phyloP scores from a whole-genome alignment of 2,888 invertebrate genomes.

The Chrysodeixis includens region DNA sequence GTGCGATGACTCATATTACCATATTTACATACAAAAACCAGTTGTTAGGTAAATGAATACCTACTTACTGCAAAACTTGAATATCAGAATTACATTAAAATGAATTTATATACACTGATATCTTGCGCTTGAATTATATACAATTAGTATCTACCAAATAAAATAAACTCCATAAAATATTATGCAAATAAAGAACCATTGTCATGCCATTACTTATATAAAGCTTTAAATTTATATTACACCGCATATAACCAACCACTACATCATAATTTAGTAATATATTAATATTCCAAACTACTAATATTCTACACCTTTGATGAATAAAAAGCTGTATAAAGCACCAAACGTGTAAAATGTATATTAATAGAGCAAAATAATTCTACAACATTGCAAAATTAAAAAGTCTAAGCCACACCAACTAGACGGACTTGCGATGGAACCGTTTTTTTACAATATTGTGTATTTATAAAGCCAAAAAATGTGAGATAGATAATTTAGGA shows the following conservation, averaged over 20 bases:
- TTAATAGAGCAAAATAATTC: constrained; percentile 62
- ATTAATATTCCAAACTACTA: constrained; percentile 57
- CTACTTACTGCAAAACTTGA: constrained; percentile 30
- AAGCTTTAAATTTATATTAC: constrained; percentile 53
- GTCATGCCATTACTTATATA: constrained; percentile 75
- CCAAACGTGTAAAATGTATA: constrained; percentile 70
- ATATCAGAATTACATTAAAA: constrained; percentile 43
- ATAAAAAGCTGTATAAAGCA: constrained; percentile 63
- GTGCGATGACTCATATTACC: neutral
- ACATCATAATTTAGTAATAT: constrained; percentile 49
- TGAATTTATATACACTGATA: constrained; percentile 26
- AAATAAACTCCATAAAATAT: constrained; percentile 67
- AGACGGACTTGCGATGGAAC: constrained; percentile 75
- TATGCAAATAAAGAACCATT: constrained; percentile 77
- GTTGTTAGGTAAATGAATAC: constrained; percentile 17
- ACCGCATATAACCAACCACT: constrained; percentile 50
- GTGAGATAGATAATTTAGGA: constrained; percentile 38
- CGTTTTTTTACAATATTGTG: constrained; percentile 48
- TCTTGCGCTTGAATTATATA: constrained; percentile 81
- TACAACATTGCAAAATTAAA: constrained; percentile 71
- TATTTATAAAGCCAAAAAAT: constrained; percentile 48
- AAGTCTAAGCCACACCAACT: constrained; percentile 79
- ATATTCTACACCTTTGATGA: constrained; percentile 73
- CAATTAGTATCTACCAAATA: constrained; percentile 73
- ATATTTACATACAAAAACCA: neutral